Evolutionary conservation across 2,888 invertebrate genomes (phyloP).

Genomic region (Tiphia femorata): DNA sequence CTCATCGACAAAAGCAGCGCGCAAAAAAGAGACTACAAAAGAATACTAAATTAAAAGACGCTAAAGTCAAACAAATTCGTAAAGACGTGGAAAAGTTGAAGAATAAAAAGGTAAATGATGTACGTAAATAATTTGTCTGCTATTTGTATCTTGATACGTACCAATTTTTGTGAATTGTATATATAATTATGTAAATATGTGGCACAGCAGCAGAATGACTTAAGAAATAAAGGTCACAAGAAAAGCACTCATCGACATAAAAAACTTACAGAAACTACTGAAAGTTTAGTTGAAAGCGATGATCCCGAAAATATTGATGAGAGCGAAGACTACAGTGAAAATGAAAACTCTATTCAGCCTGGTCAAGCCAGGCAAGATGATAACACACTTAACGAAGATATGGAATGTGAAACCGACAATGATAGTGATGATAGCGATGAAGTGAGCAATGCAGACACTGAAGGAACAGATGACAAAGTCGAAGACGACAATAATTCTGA

Average conservation of each 20-base stretch:
- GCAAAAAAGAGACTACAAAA: constrained; percentile 72
- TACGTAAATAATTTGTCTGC: neutral
- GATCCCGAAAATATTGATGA: constrained; percentile 1
- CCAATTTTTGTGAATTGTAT: neutral
- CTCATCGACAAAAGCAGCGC: constrained; percentile 80
- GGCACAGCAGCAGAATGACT: neutral
- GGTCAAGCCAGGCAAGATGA: too few species aligned
- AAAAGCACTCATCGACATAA: constrained; percentile 2
- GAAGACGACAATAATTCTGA: constrained; percentile 70
- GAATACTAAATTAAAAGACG: constrained; percentile 40
- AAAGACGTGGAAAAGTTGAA: constrained; percentile 13
- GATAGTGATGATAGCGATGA: constrained; percentile 21
- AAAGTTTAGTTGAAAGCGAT: constrained; percentile 7
- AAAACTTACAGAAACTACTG: neutral
- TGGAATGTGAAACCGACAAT: constrained; percentile 16
- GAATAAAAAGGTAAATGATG: constrained; percentile 10
- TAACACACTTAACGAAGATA: neutral
- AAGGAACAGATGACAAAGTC: constrained; percentile 50
- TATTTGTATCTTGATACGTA: neutral
- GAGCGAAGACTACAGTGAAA: neutral
- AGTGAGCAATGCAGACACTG: constrained; percentile 60
- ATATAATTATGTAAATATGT: neutral
- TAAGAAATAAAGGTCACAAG: neutral
- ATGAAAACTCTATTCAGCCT: too few species aligned
- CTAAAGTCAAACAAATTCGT: too few species aligned